Evolutionary conservation across 2,113 vertebrate species (phyloP), one percentile per base, ranked within the genome.

Genomic region (Tiliqua scincoides): DNA sequence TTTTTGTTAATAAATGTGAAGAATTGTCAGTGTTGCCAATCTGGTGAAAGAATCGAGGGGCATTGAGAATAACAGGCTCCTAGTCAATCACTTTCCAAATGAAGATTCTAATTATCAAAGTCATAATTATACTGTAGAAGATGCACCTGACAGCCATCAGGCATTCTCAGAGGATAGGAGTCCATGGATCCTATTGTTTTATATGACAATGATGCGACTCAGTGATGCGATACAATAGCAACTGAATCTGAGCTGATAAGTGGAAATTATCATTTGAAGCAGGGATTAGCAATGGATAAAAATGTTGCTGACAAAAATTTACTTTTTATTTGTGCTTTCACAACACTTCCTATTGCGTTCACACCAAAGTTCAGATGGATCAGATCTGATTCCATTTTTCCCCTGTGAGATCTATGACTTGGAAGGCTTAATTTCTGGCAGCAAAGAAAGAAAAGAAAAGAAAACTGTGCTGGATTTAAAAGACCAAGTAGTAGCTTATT

Each of bases 61-160:
- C 11, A 82, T 62, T 32, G 23, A 78, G 77, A 80, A 90, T 90
- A 93, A 71, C 74, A 89, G 63, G 89, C n/a, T 79, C 77, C 27
- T 85, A 93, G 63, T 87, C 91, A 91, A 74, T 89, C 75, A 87
- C 68, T 88, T 23, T 87, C 76, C 87, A 61, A 81, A 87, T 92
- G 48, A 48, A 23, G 20, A 82, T 75, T 54, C 48, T 85, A 92
- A 91, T 88, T 83, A 89, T 23, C 25, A 32, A 20, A 73, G 74
- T 54, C 86, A 89, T 86, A 88, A 94, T 77, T 77, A 27, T 37
- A 88, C 27, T 59, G 72, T 57, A 84, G 17, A 87, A 76, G 77
- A 30, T 83, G 85, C 70, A 88, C 27, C 54, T 87, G 89, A 43
- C 80, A 84, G 21, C 32, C 54, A 88, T 65, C 37, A 79, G 84